These are phyloP conservation scores for Planiliza haematocheilus DNA, from an alignment of 2,113 vertebrate species.

Conservation along the genomic window DNA sequence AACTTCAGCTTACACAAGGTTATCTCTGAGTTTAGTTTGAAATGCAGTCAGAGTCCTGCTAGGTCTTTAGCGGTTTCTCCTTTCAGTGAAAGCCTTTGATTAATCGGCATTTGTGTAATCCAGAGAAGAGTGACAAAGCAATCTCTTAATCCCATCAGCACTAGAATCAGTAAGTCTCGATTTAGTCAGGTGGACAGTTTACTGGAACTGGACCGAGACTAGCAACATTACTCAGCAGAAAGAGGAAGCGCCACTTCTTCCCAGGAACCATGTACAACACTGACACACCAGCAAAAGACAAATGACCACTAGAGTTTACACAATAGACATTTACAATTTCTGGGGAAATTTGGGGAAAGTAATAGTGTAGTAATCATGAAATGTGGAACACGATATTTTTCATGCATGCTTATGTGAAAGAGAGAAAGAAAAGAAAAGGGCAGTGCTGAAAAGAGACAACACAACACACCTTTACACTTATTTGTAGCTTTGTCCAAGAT, in stretches of 20 bases:
- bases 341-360: background rate
- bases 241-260: slow-evolving; percentile 49
- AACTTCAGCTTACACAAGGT: background rate
- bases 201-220: slow-evolving; percentile 54
- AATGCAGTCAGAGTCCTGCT: slow-evolving; percentile 35
- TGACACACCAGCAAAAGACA: slow-evolving; percentile 53
- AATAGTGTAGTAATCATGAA: background rate
- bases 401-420: background rate
- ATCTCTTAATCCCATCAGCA: slow-evolving; percentile 56
- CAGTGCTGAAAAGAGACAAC: background rate
- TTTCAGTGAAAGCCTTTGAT: slow-evolving; percentile 54
- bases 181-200: slow-evolving; percentile 32
- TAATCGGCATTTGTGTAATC: slow-evolving; percentile 70
- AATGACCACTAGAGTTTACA: slow-evolving; percentile 32
- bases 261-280: slow-evolving; percentile 55
- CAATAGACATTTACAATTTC: background rate
- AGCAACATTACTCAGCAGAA: slow-evolving; percentile 45
- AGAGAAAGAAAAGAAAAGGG: slow-evolving; percentile 14
- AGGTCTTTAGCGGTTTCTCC: slow-evolving; percentile 33
- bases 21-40: slow-evolving; percentile 29
- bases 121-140: slow-evolving; percentile 67
- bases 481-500: slow-evolving; percentile 99
- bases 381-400: background rate
- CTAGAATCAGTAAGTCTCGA: slow-evolving; percentile 40
- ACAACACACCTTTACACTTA: slow-evolving; percentile 97